Percentiles rank a stretch among this genome's conserved stretches.
Conservation (phyloP, 1,140 invertebrate species). For the Drosophila pallidifrons region DNA sequence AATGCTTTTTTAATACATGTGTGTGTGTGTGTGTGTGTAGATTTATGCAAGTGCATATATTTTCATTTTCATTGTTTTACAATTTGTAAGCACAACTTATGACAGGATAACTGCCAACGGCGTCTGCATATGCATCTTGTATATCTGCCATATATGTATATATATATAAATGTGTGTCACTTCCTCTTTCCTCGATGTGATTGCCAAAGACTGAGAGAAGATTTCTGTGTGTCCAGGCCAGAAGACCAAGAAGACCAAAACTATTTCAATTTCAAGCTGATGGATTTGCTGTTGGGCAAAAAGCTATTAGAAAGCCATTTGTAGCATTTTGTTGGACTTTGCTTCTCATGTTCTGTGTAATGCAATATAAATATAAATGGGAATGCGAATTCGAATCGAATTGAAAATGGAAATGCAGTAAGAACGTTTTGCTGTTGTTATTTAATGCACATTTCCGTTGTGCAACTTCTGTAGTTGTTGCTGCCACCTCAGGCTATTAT, state of each 20-base stretch:
- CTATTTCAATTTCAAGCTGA: conserved; percentile 68
- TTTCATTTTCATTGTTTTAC: conserved; percentile 81
- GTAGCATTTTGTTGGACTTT: conserved; percentile 19
- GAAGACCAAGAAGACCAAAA: conserved; percentile 35
- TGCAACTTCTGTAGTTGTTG: conserved; percentile 1
- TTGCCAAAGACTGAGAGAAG: conserved; percentile 22
- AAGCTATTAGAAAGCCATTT: conserved; percentile 79
- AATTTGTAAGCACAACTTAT: conserved; percentile 83
- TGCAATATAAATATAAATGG: conserved; percentile 40
- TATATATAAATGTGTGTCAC: background rate
- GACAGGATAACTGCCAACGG: conserved; percentile 73
- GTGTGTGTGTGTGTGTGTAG: conserved; percentile 44
- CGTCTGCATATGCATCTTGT: conserved; percentile 15
- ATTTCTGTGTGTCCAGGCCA: conserved; percentile 4
- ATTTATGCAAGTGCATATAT: conserved; percentile 59
- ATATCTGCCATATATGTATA: conserved; percentile 1
- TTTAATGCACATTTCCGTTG: conserved; percentile 45
- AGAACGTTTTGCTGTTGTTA: conserved; percentile 28
- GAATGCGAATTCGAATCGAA: background rate
- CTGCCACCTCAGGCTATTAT: background rate
- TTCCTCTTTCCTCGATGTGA: background rate
- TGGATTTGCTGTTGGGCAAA: conserved; percentile 62
- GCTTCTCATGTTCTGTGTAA: conserved; percentile 25
- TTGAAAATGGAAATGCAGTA: conserved; percentile 14
- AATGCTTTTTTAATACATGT: conserved; percentile 43